A percentile compares a stretch with the other conserved stretches of the same genome.
Evolutionary conservation across 37 sponge, comb jelly and placozoan species (phyloP).

Genomic region (Aplysina aerophoba): DNA sequence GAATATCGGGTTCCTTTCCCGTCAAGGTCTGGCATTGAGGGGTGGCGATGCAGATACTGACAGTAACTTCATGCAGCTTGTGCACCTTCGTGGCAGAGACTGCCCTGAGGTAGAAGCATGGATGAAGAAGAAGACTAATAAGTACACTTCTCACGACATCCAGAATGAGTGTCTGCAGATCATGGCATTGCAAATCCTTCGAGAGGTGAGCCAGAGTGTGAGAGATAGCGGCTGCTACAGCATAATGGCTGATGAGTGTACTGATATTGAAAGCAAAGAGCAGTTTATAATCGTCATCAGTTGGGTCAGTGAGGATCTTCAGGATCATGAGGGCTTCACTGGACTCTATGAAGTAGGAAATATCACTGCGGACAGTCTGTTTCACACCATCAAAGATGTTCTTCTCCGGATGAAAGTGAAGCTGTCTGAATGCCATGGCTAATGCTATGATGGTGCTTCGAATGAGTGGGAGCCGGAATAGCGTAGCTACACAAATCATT

Average conservation of each 20-base stretch:
- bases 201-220: slow-evolving; percentile 4
- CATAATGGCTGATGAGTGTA: slow-evolving; percentile 61
- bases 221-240: slow-evolving; percentile 43
- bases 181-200: slow-evolving; percentile 44
- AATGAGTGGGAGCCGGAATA: slow-evolving; percentile 51
- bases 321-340: slow-evolving; percentile 54
- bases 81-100: not conserved
- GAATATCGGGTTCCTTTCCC: slow-evolving; percentile 38
- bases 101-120: not conserved
- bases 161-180: slow-evolving; percentile 52
- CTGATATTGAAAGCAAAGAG: slow-evolving; percentile 55
- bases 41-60: slow-evolving; percentile 62
- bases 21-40: slow-evolving; percentile 55
- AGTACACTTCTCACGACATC: slow-evolving; percentile 54
- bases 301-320: slow-evolving; percentile 37
- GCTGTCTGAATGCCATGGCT: slow-evolving; percentile 33
- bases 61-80: slow-evolving; percentile 47
- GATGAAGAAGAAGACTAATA: slow-evolving; percentile 36
- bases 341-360: slow-evolving; percentile 32
- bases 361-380: slow-evolving; percentile 31
- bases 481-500: slow-evolving; percentile 44
- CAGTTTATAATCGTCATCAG: slow-evolving; percentile 39
- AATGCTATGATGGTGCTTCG: slow-evolving; percentile 67
- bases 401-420: slow-evolving; percentile 47
- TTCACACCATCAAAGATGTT: slow-evolving; percentile 37